Evolutionary conservation across 2,113 vertebrate species (phyloP), one percentile per base, ranked within the genome.

Genomic region (Henicopernis longicauda): DNA sequence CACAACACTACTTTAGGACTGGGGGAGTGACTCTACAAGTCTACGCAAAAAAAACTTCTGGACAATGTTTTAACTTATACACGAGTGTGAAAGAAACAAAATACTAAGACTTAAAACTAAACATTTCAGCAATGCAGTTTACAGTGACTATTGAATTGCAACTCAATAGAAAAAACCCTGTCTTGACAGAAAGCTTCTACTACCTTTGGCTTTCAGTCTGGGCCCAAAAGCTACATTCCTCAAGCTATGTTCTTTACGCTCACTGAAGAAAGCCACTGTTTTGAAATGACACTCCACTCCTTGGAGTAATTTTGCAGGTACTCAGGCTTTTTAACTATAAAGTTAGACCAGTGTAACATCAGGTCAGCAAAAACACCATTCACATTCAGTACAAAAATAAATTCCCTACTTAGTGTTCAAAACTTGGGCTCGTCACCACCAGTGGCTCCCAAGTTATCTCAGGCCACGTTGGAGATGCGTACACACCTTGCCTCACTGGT

Each of bases 391-490:
- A 14, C 22, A 42, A 90, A 62, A 29, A 76, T 3, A 31, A 76
- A 44, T 13, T 20, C 40, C 18, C 57, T 52, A 16, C 23, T 20
- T 44, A 50, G 29, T 22, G 10, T 29, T 82, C 36, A 79, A 26
- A 82, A 57, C 40, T 10, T 12, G 23, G 45, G 50, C 36, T 84
- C 50, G 22, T 9, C 17, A 25, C 23, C 31, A 22, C 5, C 45
- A 70, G 29, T 4, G 16, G 13, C 8, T 74, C 32, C 26, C 49
- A 70, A 6, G 7, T 32, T 47, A 42, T 6, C 45, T 54, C 71
- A 50, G 47, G 54, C 14, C 5, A n/a, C 0, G 0, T 0, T 67
- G 32, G 34, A 83, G 12, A 4, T 5, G 13, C 3, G 0, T 3
- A 61, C 26, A 16, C 25, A 54, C 18, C 36, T 84, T 55, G 23